Evolutionary conservation across 2,113 vertebrate genomes (phyloP), one percentile per base, ranked within the genome.

Genomic region (Pangasianodon hypophthalmus): DNA sequence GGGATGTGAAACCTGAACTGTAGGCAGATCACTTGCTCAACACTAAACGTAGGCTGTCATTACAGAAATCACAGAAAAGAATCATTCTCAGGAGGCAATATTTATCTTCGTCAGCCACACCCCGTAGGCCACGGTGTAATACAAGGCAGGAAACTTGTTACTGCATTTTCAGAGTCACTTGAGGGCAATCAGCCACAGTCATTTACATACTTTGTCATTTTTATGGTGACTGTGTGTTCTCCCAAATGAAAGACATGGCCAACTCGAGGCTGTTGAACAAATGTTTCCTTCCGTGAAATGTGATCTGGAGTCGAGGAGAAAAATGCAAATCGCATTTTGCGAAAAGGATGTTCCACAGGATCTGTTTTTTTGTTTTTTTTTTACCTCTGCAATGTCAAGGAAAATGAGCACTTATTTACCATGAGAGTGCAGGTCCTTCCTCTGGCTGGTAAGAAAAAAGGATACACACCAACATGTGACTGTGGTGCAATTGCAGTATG

Each of bases 151-250:
- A 46, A 84, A 44, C 56, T 62, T 84, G 21, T 58, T 21, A 13
- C 21, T 77, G 73, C 73, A 2, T 77, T 77, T 77, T 46, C 21
- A 46, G 73, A 84, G 56, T 46, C 58, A 44, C 58, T 84, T 60
- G 82, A 62, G 32, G 81, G 81, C 54, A 80, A 80, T 80, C 73
- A 48, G 10, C 41, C 44, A n/a, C 13, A 37, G 80, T 56, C 54
- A 60, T 60, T 83, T 83, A 37, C 81, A 62, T 84, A 62, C 82
- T 84, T 62, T 84, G 82, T 84, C 56, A 84, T 84, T 84, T 62
- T 84, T 26, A 84, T 46, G 24, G 56, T 16, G 79, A 46, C 82
- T 62, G 56, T 37, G 16, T 84, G 56, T 62, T 84, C 41, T 46
- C 56, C 58, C 58, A 29, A 84, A 84, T 62, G 56, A 62, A 84